Evolutionary conservation across 2,797 vertebrate genomes (phyloP).

Genomic region (Pelochelys cantorii): DNA sequence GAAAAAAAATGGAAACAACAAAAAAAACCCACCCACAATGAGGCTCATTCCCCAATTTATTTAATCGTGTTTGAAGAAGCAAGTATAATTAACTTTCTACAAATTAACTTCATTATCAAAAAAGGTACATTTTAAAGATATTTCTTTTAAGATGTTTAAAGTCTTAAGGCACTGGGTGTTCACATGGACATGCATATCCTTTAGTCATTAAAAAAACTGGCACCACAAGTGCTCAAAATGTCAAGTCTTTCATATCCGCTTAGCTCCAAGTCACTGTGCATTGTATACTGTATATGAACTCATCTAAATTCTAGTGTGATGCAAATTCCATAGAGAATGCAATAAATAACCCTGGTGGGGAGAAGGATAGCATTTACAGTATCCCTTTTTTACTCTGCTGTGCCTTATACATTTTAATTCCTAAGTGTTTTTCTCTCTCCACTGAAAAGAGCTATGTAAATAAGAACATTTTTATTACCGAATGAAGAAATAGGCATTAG

Average conservation of each 20-base stretch:
- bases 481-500: conserved; percentile 31
- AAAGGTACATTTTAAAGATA: not conserved
- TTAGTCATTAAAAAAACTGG: conserved; percentile 44
- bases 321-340: conserved; percentile 44
- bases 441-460: conserved; percentile 6
- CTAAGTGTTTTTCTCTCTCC: not conserved
- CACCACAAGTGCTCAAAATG: conserved; percentile 22
- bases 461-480: conserved; percentile 32
- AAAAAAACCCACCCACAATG: not conserved
- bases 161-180: not conserved
- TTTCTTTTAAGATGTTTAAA: conserved; percentile 1
- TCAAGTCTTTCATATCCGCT: conserved; percentile 39
- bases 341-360: conserved; percentile 51
- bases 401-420: conserved; percentile 12
- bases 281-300: conserved; percentile 30
- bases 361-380: conserved; percentile 13
- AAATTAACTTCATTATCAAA: not conserved
- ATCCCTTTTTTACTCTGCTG: conserved; percentile 9
- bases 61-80: not conserved
- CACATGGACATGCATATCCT: not conserved
- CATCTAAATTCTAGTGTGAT: conserved; percentile 43
- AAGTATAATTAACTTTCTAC: not conserved
- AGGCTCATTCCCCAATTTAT: not conserved
- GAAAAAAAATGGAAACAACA: not conserved
- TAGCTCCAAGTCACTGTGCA: conserved; percentile 20